Evolutionary conservation across 2,797 vertebrate species (phyloP), one percentile per base, ranked within the genome.

Genomic region (Prunella strophiata): DNA sequence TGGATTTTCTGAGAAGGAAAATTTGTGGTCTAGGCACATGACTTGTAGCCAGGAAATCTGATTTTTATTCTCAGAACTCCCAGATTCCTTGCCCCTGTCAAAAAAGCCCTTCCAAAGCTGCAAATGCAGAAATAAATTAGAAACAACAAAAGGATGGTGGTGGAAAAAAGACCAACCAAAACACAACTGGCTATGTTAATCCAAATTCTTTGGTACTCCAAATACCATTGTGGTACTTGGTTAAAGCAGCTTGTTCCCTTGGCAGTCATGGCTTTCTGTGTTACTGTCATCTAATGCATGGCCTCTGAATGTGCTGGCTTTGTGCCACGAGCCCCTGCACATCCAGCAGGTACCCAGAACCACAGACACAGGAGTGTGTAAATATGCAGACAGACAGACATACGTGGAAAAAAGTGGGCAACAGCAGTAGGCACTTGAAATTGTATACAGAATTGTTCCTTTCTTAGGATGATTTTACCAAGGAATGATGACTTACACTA

Each of bases 1-100:
- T 83, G 43, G 30, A 83, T 92, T 96, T 94, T 95, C 87, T 88
- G 40, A 92, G 62, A 91, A 88, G 47, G 57, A 88, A 62, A 84
- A 86, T 66, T 75, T 91, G 87, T 94, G 91, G 87, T 88, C 40
- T 62, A 72, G 54, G 61, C 79, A 85, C 38, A 55, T 36, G 51
- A 89, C 42, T 45, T 58, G 8, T 36, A 91, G 78, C 50, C 16
- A 8, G 65, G n/a, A 92, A 86, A 92, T 82, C 17, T 76, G 77
- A 71, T 20, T 92, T 79, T 65, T 87, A 79, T 96, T 93, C 68
- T 57, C 58, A 89, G 68, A 95, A 89, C 43, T 48, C 51, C 32
- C 87, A 93, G 62, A 48, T 66, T 66, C 9, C 30, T 89, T 61
- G 27, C 14, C 19, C 70, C 27, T 74, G 50, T 72, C 50, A 67